phyloP scores from a whole-genome alignment of 92 coral and sea anemone genomes.

The Porites rus region DNA sequence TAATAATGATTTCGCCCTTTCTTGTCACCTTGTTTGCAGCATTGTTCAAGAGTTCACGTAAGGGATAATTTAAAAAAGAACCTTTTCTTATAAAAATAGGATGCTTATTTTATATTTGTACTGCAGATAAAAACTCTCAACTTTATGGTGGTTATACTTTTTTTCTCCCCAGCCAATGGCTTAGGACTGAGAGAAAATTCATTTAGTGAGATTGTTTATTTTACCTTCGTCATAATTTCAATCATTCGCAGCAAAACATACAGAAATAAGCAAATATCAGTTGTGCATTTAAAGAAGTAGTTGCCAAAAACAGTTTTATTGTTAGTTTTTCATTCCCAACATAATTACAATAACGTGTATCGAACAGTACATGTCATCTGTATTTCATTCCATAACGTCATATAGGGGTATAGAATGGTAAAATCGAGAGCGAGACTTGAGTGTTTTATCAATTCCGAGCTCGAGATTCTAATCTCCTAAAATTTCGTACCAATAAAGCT shows the following conservation, averaged over 20 bases:
- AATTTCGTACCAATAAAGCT: no score
- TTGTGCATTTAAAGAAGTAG: neutral
- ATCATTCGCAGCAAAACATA: neutral
- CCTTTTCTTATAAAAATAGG: neutral
- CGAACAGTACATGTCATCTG: neutral
- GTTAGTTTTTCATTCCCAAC: conserved; percentile 5
- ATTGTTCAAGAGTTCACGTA: neutral
- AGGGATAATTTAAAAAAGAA: neutral
- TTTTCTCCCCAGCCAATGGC: neutral
- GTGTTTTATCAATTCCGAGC: no score
- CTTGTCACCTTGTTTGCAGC: neutral
- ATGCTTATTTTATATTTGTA: neutral
- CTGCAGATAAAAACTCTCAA: neutral
- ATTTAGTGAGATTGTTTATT: neutral
- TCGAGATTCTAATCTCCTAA: no score
- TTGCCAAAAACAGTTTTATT: conserved; percentile 31
- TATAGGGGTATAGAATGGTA: no score
- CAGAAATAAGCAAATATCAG: neutral
- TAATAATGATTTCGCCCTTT: neutral
- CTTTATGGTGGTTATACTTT: neutral
- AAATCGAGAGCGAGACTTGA: no score
- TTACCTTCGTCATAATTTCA: neutral
- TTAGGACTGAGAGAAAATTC: neutral
- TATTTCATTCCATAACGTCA: neutral
- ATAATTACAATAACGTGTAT: neutral